A percentile compares a stretch with the other conserved stretches of the same genome.
Conservation (phyloP, 2,797 vertebrate genomes). For the Propithecus perrieri region DNA sequence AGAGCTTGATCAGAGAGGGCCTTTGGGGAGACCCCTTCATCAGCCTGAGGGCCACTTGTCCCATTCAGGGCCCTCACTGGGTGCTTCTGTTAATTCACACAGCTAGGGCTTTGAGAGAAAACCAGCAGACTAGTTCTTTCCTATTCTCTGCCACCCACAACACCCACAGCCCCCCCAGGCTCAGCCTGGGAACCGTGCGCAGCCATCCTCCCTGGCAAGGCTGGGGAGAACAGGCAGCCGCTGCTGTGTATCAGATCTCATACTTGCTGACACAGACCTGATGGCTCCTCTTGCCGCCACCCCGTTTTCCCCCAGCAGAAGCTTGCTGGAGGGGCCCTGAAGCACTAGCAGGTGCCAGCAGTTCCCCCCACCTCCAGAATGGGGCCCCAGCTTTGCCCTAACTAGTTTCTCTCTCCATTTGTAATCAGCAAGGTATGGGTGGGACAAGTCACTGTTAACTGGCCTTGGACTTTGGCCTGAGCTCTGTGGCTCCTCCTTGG, state of each 20-base stretch:
- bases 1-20: neutral
- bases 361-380: neutral
- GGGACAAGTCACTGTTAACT: neutral
- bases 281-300: slow-evolving; percentile 18
- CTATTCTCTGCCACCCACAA: slow-evolving; percentile 52
- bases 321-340: neutral
- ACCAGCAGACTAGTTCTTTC: slow-evolving; percentile 7
- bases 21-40: neutral
- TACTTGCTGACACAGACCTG: slow-evolving; percentile 73
- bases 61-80: neutral
- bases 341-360: neutral
- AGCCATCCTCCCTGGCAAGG: slow-evolving; percentile 64
- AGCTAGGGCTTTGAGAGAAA: neutral
- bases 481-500: slow-evolving; percentile 47
- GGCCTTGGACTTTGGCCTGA: slow-evolving; percentile 65
- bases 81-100: neutral
- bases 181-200: neutral
- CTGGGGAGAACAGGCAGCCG: slow-evolving; percentile 27
- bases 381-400: neutral
- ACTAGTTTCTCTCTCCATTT: slow-evolving; percentile 37
- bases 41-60: neutral
- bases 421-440: slow-evolving; percentile 38
- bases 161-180: slow-evolving; percentile 43
- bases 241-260: slow-evolving; percentile 67
- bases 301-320: neutral